Evolutionary conservation across 1,140 invertebrate species (phyloP).

Genomic region (Marisa cornuarietis): DNA sequence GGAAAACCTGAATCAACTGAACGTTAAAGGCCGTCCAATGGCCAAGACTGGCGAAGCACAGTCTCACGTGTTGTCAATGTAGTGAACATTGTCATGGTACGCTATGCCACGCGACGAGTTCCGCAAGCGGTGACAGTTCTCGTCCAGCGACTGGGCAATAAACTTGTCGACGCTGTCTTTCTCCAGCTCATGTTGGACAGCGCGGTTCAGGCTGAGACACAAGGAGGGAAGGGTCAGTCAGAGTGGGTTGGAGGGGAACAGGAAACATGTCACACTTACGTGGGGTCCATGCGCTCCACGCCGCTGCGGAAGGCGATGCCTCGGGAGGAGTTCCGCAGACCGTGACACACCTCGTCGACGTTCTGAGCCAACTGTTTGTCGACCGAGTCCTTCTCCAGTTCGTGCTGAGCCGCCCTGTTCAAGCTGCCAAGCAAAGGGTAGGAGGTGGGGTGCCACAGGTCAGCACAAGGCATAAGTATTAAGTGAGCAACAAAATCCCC

Average conservation of each 20-base stretch:
- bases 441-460: not conserved
- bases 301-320: conserved; percentile 89
- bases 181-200: conserved; percentile 84
- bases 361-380: conserved; percentile 87
- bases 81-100: conserved; percentile 90
- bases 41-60: not conserved
- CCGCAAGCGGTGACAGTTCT: conserved; percentile 81
- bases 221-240: not conserved
- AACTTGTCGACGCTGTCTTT: conserved; percentile 90
- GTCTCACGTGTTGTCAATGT: conserved; percentile 83
- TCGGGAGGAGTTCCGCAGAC: conserved; percentile 83
- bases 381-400: conserved; percentile 85
- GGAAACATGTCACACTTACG: conserved; percentile 67
- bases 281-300: conserved; percentile 88
- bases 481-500: no score
- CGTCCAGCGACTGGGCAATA: conserved; percentile 85
- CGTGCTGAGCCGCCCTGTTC: conserved; percentile 73
- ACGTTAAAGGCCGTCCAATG: no score
- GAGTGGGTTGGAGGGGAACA: not conserved
- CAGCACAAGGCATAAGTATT: not conserved
- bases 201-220: conserved; percentile 60
- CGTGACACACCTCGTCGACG: conserved; percentile 82
- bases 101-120: conserved; percentile 87
- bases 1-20: no score
- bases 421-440: conserved; percentile 39